Percentiles rank a stretch among this genome's conserved stretches.
phyloP scores from a whole-genome alignment of 30 jellyfish, hydroid and myxozoan genomes.

The Chrysaora quinquecirrha region DNA sequence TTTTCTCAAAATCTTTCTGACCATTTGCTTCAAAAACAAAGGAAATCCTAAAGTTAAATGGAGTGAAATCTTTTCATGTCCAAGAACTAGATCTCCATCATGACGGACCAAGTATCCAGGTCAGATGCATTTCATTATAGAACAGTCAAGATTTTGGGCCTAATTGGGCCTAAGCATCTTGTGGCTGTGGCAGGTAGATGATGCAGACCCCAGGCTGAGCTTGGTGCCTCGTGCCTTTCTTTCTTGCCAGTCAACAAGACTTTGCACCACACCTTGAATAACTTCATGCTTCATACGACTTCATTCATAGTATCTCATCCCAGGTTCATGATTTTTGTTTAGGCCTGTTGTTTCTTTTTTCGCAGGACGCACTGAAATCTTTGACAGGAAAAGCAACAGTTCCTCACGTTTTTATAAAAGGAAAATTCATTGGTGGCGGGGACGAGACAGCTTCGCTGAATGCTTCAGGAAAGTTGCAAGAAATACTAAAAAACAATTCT shows the following conservation, averaged over 20 bases:
- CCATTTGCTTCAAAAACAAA: slow-evolving; percentile 68
- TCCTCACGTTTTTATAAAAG: slow-evolving; percentile 72
- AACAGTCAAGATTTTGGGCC: too few relatives aligned
- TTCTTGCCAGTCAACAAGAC: too few relatives aligned
- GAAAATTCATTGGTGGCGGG: slow-evolving; percentile 74
- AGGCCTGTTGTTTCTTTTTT: neutral
- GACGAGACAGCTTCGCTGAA: slow-evolving; percentile 59
- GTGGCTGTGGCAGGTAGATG: too few relatives aligned
- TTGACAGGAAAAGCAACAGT: slow-evolving; percentile 75
- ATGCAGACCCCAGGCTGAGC: too few relatives aligned
- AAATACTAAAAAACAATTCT: slow-evolving; percentile 1
- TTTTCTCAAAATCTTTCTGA: slow-evolving; percentile 64
- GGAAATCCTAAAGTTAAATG: slow-evolving; percentile 31
- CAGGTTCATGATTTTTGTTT: too few relatives aligned
- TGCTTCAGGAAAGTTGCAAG: slow-evolving; percentile 61
- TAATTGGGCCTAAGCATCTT: too few relatives aligned
- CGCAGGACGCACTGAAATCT: slow-evolving; percentile 61
- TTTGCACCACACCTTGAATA: too few relatives aligned
- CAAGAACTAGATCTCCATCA: slow-evolving; percentile 59
- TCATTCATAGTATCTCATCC: too few relatives aligned
- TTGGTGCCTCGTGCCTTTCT: too few relatives aligned
- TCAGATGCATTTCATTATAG: too few relatives aligned
- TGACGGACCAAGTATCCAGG: slow-evolving; percentile 57
- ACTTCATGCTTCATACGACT: too few relatives aligned
- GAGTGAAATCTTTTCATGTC: slow-evolving; percentile 39